Evolutionary conservation across 2,797 vertebrate genomes (phyloP).

Genomic region (Rhodeus uyekii): DNA sequence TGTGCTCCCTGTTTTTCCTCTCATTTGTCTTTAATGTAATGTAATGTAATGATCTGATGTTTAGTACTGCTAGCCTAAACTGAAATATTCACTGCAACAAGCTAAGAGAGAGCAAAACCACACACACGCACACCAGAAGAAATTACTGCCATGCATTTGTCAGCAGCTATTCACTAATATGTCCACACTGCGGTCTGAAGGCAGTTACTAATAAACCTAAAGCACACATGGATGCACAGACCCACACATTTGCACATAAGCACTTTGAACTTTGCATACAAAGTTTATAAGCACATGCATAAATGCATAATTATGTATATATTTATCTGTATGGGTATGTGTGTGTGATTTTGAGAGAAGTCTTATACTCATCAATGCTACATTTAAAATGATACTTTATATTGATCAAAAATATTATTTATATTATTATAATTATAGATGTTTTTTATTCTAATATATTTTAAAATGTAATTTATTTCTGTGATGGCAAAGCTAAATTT

Average conservation of each 20-base stretch:
- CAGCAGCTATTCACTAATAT: conserved; percentile 32
- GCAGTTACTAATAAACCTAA: conserved; percentile 7
- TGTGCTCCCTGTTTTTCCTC: not conserved
- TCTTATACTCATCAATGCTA: too few relatives aligned
- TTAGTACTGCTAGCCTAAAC: not conserved
- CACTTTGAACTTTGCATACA: conserved; percentile 14
- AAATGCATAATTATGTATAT: too few relatives aligned
- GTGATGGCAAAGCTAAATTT: not conserved
- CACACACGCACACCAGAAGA: conserved; percentile 2
- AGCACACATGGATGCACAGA: not conserved
- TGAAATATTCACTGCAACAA: conserved; percentile 10
- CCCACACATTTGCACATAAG: not conserved
- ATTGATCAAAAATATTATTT: too few relatives aligned
- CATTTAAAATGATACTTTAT: too few relatives aligned
- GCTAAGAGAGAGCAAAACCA: not conserved
- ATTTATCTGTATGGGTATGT: too few relatives aligned
- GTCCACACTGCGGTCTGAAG: conserved; percentile 8
- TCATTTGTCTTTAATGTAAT: not conserved
- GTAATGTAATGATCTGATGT: not conserved
- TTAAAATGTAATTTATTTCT: not conserved
- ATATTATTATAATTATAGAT: not conserved
- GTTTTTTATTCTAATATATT: not conserved
- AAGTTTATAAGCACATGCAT: not conserved
- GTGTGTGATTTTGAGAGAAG: not conserved
- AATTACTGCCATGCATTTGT: conserved; percentile 30